Base-by-base conservation (phyloP, 2,888 invertebrate species). In the Brachyptera putata region DNA sequence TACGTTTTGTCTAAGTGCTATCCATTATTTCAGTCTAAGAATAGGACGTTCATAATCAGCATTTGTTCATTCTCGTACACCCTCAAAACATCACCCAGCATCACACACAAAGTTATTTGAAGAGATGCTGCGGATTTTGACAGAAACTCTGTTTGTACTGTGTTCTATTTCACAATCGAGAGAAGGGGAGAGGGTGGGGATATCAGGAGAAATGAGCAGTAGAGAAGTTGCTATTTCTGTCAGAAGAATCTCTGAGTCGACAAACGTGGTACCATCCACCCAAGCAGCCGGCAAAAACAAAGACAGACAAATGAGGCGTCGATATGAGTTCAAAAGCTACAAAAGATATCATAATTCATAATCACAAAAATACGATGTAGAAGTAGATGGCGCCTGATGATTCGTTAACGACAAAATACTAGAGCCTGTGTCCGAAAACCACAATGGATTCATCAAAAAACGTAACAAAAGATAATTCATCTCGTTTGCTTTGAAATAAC, bases 81-180 rank as follows among this genome's bases (percentile, higher is more conserved):
- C 56, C 57, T 24, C 26, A 7, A 34, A 53, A 41, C 43, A 39
- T 41, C 53, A 53, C 36, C 53, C 14, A 9, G 34, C 36, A 53
- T 36, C 18, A 16, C 34, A 16, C 49, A 25, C 25, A 5, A 50
- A 50, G 49, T 50, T 50, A 50, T 36, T 58, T 50, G 58, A 49
- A 49, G 58, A 48, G 18, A 30, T 22, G 50, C 14, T 36, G 39
- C 58, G 50, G 55, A 56, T 34, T 60, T 56, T 60, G 60, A 60
- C 60, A 60, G 60, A 60, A 60, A 50, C 24, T 41, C 55, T 56
- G 56, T 56, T 56, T 56, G 56, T 56, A 39, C 57, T 56, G 56
- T 11, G 60, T 57, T 57, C 39, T 61, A 50, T 61, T 50, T 50
- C 57, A 30, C 50, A 39, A 41, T 25, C 21, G 61, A 49, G 50